A percentile compares a stretch with the other conserved stretches of the same genome.
Evolutionary conservation across 2,113 vertebrate species (phyloP).

Genomic region (Malurus cyaneus): DNA sequence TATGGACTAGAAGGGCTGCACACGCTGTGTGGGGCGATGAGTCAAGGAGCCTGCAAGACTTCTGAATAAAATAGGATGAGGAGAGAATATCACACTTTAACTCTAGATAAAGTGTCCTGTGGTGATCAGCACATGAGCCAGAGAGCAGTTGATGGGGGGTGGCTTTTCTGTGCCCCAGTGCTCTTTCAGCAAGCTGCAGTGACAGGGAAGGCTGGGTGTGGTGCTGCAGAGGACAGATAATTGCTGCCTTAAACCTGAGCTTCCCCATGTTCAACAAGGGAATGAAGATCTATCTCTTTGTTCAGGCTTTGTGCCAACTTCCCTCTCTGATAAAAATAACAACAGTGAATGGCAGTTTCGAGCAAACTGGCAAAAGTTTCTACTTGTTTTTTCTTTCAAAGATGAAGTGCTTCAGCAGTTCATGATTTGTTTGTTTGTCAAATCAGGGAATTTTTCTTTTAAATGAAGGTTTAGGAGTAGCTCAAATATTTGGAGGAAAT

Average conservation of each 20-base stretch:
- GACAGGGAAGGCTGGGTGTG: neutral
- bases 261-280: neutral
- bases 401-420: neutral
- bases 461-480: neutral
- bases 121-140: neutral
- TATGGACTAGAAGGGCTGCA: neutral
- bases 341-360: neutral
- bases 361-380: neutral
- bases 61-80: neutral
- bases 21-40: neutral
- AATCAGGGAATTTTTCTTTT: neutral
- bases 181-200: neutral
- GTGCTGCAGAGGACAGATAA: neutral
- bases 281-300: conserved; percentile 1
- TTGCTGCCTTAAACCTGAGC: conserved; percentile 13
- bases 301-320: conserved; percentile 22
- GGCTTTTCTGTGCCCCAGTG: neutral
- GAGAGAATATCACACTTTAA: neutral
- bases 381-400: neutral
- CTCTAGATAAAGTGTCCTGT: neutral
- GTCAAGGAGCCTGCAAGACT: neutral
- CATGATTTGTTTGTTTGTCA: neutral
- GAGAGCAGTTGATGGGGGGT: neutral
- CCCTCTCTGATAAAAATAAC: conserved; percentile 4
- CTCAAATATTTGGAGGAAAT: neutral